These are phyloP conservation scores for Lamprotornis superbus DNA, from an alignment of 2,113 vertebrate genomes.

Conservation along the genomic window DNA sequence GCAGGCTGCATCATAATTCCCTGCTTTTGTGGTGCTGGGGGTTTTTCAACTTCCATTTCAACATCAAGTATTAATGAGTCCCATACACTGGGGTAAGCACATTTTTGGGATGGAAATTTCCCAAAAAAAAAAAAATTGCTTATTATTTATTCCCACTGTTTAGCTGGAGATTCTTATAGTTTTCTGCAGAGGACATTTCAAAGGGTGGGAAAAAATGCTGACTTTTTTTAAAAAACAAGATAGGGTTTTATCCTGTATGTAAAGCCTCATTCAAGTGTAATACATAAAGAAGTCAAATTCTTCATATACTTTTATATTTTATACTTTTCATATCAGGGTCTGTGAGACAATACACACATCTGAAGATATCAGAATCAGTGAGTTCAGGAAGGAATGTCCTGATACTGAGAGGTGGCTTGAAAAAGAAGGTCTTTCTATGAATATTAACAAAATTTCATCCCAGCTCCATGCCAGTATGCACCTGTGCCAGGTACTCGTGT, in stretches of 20 bases:
- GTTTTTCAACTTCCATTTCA: background rate
- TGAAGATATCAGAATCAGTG: background rate
- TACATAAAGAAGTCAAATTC: background rate
- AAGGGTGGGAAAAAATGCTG: background rate
- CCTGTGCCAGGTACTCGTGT: background rate
- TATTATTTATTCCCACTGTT: background rate
- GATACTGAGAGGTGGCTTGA: background rate
- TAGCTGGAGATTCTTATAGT: background rate
- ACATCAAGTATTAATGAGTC: background rate
- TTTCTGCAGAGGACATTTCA: background rate
- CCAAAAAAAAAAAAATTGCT: background rate
- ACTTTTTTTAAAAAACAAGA: background rate
- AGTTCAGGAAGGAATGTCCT: background rate
- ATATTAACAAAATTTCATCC: background rate
- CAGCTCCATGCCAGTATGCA: background rate
- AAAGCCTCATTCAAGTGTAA: background rate
- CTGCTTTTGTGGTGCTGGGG: background rate
- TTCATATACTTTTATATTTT: background rate
- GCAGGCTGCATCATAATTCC: fast-evolving
- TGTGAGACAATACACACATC: background rate
- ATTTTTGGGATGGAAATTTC: background rate
- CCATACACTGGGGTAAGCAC: background rate
- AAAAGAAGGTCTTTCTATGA: background rate
- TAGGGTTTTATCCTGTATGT: background rate
- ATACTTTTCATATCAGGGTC: background rate